Evolutionary conservation across 2,888 invertebrate genomes (phyloP).

Genomic region (Tanytarsus gracilentus): DNA sequence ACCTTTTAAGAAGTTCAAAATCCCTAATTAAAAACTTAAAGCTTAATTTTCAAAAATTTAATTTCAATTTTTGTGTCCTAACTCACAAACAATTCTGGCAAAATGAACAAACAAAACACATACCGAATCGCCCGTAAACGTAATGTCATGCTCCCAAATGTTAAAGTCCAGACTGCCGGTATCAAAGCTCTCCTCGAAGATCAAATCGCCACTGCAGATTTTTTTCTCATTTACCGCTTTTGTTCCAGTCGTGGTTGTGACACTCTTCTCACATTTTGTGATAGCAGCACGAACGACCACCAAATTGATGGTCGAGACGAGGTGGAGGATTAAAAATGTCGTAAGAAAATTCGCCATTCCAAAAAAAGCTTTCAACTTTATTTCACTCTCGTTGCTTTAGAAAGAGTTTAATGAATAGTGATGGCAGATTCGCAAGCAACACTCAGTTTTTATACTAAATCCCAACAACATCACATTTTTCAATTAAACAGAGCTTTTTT

Average conservation of each 20-base stretch:
- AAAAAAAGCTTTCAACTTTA: no score
- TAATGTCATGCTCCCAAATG: conserved; percentile 45
- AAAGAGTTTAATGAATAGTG: not conserved
- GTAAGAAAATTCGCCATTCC: no score
- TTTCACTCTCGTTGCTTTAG: not conserved
- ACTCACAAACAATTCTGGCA: not conserved
- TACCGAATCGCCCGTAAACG: conserved; percentile 40
- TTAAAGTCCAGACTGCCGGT: conserved; percentile 38
- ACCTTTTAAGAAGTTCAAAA: no score
- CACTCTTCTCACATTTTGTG: conserved; percentile 25
- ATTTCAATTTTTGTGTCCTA: no score
- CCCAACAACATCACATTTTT: not conserved
- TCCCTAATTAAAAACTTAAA: no score
- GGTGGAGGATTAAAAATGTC: not conserved
- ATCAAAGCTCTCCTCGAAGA: conserved; percentile 45
- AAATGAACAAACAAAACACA: not conserved
- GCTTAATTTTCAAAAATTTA: not conserved
- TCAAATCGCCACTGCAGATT: conserved; percentile 40
- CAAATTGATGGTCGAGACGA: not conserved
- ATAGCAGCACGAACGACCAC: conserved; percentile 6
- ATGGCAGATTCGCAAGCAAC: not conserved
- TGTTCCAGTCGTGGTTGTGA: conserved; percentile 20
- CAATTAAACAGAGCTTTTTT: not conserved
- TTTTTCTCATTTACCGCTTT: conserved; percentile 12
- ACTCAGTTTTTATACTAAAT: not conserved